These are phyloP conservation scores for Pyrgus malvae DNA, from an alignment of 2,888 invertebrate species.

Conservation along the genomic window DNA sequence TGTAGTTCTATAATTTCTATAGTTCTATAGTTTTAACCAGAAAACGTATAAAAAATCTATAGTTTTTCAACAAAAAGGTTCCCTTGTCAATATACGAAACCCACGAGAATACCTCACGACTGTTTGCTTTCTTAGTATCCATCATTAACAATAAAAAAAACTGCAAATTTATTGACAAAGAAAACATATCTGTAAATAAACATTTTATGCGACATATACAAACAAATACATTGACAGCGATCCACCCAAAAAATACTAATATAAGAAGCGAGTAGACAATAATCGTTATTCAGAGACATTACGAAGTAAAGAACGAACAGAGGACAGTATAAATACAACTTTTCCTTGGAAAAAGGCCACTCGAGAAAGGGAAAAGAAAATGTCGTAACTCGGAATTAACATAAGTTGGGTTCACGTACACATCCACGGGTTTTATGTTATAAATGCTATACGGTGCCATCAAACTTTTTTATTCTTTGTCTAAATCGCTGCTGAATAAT, in stretches of 20 bases:
- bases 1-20: too few relatives aligned
- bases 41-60: too few relatives aligned
- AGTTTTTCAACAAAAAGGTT: too few relatives aligned
- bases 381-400: constrained; percentile 25
- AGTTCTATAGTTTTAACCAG: too few relatives aligned
- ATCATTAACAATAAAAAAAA: neutral
- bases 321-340: constrained; percentile 21
- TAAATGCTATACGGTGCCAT: constrained; percentile 21
- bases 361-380: constrained; percentile 19
- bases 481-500: constrained; percentile 18
- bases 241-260: constrained; percentile 3
- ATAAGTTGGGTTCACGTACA: constrained; percentile 23
- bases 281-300: constrained; percentile 20
- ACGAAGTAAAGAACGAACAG: constrained; percentile 14
- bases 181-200: neutral
- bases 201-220: neutral
- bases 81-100: too few relatives aligned
- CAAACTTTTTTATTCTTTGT: constrained; percentile 21
- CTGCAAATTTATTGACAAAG: neutral
- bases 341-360: constrained; percentile 18
- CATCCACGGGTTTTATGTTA: constrained; percentile 11
- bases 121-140: too few relatives aligned
- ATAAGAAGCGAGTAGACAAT: constrained; percentile 7
- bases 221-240: neutral
- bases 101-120: too few relatives aligned